phyloP scores from a whole-genome alignment of 2,113 vertebrate genomes.

The Sceloporus undulatus region DNA sequence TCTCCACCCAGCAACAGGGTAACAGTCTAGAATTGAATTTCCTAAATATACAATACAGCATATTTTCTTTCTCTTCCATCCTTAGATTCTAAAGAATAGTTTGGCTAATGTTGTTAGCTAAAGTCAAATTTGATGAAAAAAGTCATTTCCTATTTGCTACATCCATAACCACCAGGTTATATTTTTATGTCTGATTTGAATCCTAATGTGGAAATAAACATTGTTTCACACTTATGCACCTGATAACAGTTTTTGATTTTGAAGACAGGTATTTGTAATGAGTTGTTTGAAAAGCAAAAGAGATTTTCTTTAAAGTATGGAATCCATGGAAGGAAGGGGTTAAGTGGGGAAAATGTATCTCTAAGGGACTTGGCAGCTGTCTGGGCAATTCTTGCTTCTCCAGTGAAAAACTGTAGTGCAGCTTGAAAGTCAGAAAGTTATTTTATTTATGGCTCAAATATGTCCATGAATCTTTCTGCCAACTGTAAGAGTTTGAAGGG shows the following conservation, averaged over 20 bases:
- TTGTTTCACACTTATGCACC: background rate
- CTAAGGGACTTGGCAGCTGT: background rate
- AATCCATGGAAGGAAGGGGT: conserved; percentile 25
- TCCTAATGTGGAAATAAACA: background rate
- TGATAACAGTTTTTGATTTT: background rate
- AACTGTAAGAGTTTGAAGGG: conserved; percentile 46
- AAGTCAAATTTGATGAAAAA: background rate
- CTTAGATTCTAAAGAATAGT: background rate
- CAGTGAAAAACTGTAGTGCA: conserved; percentile 47
- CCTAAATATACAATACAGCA: background rate
- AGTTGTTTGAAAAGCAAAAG: background rate
- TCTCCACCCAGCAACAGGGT: too few relatives aligned
- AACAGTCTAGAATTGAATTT: too few relatives aligned
- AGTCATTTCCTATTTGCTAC: background rate
- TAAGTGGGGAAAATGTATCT: conserved; percentile 16
- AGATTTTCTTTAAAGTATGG: background rate
- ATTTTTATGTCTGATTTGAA: rapidly evolving
- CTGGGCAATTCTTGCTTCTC: conserved; percentile 43
- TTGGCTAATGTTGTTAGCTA: background rate
- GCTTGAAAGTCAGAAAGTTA: conserved; percentile 43
- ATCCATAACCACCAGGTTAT: background rate
- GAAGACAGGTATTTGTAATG: background rate
- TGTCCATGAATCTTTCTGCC: conserved; percentile 62
- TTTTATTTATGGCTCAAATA: conserved; percentile 57
- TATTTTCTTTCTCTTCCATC: background rate